Base-by-base conservation (phyloP, 2,113 vertebrate genomes). In the Oceanites oceanicus region DNA sequence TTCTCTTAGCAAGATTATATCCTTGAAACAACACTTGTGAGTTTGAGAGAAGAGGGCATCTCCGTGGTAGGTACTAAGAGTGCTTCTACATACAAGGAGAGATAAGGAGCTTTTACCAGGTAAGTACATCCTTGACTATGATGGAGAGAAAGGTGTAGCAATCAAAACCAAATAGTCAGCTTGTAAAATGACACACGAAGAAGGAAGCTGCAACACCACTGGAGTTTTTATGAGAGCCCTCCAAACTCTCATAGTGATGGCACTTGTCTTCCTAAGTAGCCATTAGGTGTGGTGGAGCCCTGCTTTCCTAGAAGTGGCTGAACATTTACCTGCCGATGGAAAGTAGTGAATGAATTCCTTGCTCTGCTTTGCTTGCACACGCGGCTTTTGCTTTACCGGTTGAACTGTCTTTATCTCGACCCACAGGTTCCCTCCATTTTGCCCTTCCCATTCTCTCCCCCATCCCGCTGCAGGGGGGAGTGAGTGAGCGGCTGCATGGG, bases 201-300 rank as follows among this genome's bases (percentile, higher is more conserved):
- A 42, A 81, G 36, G 30, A 82, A 91, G 26, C 10, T 73, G n/a
- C 27, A 74, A 32, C 34, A 55, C 20, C 38, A 38, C 58, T 9
- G 5, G 21, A n/a, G 30, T 27, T 81, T 77, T 30, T 18, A 29
- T 9, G 10, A 34, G 18, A 62, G 20, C 22, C 53, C 29, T 47
- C n/a, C 58, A 86, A 73, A 75, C 19, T 73, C 42, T 55, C 6
- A 6, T 17, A 27, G 32, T 61, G 14, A 72, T 19, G 10, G 30
- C 17, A 1, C 3, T 13, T 40, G 17, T 22, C 19, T 49, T 71
- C 22, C 15, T 13, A 62, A 83, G 32, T 12, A 67, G 10, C 7
- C 1, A 0, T 66, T 20, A 59, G 2, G 13, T 2, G 0, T 26
- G 30, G 59, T 32, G 11, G 10, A 73, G 23, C 27, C 56, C 32